Percentiles rank a stretch among this genome's conserved stretches.
Evolutionary conservation across 2,797 vertebrate genomes (phyloP).

Genomic region (Miichthys miiuy): DNA sequence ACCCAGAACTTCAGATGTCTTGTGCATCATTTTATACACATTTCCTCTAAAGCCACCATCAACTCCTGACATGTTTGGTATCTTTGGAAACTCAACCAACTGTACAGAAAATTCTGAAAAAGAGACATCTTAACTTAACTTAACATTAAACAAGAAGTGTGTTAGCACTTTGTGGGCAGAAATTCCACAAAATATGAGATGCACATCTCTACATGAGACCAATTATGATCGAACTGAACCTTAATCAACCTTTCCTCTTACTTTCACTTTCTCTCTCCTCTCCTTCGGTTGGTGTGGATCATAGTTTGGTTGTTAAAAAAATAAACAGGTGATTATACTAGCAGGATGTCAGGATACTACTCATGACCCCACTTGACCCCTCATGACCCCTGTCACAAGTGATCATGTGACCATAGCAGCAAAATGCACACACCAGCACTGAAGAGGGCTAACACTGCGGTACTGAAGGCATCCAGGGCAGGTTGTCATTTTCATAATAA

Average conservation of each 20-base stretch:
- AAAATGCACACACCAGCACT: conserved; percentile 15
- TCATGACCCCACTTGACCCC: conserved; percentile 87
- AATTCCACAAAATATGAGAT: background rate
- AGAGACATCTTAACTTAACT: no score
- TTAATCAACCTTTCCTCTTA: conserved; percentile 48
- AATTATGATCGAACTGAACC: conserved; percentile 27
- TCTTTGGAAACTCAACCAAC: background rate
- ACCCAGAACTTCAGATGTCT: background rate
- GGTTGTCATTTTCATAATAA: conserved; percentile 2
- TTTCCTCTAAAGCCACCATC: background rate
- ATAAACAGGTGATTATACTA: conserved; percentile 84
- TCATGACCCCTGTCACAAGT: conserved; percentile 84
- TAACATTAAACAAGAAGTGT: background rate
- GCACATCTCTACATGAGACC: conserved; percentile 5
- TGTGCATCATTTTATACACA: background rate
- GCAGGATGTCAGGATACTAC: conserved; percentile 84
- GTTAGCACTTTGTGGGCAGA: background rate
- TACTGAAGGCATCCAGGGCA: conserved; percentile 1
- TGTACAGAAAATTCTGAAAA: no score
- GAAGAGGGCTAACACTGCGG: background rate
- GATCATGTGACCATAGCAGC: conserved; percentile 83
- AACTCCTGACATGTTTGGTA: background rate
- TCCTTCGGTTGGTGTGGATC: conserved; percentile 44
- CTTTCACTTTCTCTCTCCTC: conserved; percentile 49
- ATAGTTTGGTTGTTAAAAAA: conserved; percentile 72